Evolutionary conservation across 1,140 invertebrate species (phyloP).

Genomic region (Drosophila equinoxialis): DNA sequence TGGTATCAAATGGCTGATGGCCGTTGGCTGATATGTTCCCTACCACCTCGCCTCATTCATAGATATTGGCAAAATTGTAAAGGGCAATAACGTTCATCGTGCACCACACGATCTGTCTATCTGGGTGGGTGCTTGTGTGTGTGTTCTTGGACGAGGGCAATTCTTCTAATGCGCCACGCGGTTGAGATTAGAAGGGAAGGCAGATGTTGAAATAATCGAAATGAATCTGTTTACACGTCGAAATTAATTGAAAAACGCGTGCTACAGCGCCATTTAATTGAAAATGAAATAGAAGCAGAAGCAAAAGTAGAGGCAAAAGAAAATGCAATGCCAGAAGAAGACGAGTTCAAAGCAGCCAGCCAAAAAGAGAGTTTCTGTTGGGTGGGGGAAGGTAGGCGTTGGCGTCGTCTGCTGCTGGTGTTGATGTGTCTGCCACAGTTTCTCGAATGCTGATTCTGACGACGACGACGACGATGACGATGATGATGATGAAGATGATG

Average conservation of each 20-base stretch:
- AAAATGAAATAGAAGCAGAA: slow-evolving; percentile 65
- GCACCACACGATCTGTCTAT: slow-evolving; percentile 6
- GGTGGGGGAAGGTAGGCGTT: slow-evolving; percentile 19
- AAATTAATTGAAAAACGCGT: slow-evolving; percentile 80
- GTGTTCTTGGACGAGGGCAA: slow-evolving; percentile 28
- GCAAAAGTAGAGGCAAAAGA: slow-evolving; percentile 13
- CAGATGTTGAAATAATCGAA: slow-evolving; percentile 83
- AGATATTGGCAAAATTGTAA: slow-evolving; percentile 26
- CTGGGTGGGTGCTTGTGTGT: slow-evolving; percentile 15
- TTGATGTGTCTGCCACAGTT: slow-evolving; percentile 34
- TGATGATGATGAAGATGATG: slow-evolving; percentile 13
- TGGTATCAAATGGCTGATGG: background rate
- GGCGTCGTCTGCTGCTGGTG: slow-evolving; percentile 37
- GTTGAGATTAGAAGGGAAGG: slow-evolving; percentile 65
- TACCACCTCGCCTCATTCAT: background rate
- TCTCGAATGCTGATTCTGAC: slow-evolving; percentile 5
- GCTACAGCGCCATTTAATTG: slow-evolving; percentile 79
- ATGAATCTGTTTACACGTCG: slow-evolving; percentile 82
- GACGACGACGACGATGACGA: slow-evolving; percentile 1
- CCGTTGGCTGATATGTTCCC: background rate
- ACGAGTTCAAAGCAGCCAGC: slow-evolving; percentile 45
- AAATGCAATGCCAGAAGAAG: slow-evolving; percentile 21
- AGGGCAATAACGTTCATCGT: slow-evolving; percentile 36
- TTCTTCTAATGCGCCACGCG: slow-evolving; percentile 50
- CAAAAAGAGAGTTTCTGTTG: slow-evolving; percentile 15